These are phyloP conservation scores for Mixornis gularis DNA, from an alignment of 2,113 vertebrate genomes.

Conservation along the genomic window DNA sequence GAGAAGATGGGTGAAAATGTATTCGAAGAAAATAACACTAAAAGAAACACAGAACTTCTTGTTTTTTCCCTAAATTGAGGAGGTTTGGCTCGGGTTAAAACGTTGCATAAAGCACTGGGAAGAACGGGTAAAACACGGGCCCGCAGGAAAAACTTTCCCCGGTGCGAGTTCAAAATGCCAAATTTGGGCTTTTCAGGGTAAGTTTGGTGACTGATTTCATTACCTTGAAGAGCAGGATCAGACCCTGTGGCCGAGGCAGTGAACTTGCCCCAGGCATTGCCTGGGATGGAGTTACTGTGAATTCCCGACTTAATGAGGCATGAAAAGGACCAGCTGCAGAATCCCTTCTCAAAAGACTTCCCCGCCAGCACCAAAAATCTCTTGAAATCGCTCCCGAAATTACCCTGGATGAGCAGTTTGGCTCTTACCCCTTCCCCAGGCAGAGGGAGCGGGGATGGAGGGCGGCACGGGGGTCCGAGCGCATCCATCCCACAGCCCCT, in stretches of 20 bases:
- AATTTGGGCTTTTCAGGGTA: neutral
- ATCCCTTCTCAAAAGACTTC: neutral
- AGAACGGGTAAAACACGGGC: neutral
- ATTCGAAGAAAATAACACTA: neutral
- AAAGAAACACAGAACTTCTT: neutral
- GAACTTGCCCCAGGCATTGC: slow-evolving; percentile 52
- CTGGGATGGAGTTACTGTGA: neutral
- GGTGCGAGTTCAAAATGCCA: neutral
- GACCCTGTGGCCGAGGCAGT: neutral
- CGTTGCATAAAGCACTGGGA: neutral
- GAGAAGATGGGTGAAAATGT: neutral
- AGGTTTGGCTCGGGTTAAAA: neutral
- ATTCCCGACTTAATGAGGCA: slow-evolving; percentile 51
- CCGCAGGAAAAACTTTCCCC: neutral
- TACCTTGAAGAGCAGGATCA: neutral
- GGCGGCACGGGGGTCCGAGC: rapidly evolving
- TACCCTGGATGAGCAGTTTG: neutral
- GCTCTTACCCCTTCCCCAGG: neutral
- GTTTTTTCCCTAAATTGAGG: neutral
- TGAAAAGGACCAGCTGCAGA: neutral
- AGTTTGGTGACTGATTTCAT: neutral
- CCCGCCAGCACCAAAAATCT: neutral
- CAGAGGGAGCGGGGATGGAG: neutral
- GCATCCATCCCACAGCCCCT: neutral
- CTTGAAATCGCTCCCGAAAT: neutral